Evolutionary conservation across 2,888 invertebrate species (phyloP).

Genomic region (Cenopis cana): DNA sequence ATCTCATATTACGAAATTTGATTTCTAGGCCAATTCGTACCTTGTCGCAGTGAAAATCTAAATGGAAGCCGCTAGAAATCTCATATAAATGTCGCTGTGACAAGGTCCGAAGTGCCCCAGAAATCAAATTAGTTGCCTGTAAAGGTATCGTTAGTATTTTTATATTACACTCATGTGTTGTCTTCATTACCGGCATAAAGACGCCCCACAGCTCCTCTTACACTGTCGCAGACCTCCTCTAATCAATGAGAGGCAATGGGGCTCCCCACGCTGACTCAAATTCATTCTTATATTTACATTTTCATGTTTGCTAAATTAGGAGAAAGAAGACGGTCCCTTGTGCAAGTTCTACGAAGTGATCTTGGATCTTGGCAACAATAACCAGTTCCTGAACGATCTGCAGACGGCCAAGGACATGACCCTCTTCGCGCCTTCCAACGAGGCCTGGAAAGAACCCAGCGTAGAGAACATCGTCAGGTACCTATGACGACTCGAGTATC

Average conservation of each 20-base stretch:
- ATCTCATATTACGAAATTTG: no score
- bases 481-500: neutral
- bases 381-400: slow-evolving; percentile 88
- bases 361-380: slow-evolving; percentile 89
- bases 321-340: slow-evolving; percentile 86
- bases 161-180: neutral
- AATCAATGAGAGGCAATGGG: neutral
- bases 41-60: no score
- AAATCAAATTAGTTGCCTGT: neutral
- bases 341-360: slow-evolving; percentile 94
- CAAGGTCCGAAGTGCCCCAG: no score
- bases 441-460: slow-evolving; percentile 91
- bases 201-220: neutral
- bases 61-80: no score
- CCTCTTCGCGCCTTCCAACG: slow-evolving; percentile 95
- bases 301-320: slow-evolving; percentile 57
- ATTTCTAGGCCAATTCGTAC: no score
- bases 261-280: neutral
- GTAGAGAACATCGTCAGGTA: slow-evolving; percentile 89
- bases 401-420: slow-evolving; percentile 90
- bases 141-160: neutral
- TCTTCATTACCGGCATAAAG: neutral
- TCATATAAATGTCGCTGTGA: no score
- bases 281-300: neutral
- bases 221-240: neutral